phyloP scores from a whole-genome alignment of 1,140 invertebrate genomes.

The Luehdorfia chinensis region DNA sequence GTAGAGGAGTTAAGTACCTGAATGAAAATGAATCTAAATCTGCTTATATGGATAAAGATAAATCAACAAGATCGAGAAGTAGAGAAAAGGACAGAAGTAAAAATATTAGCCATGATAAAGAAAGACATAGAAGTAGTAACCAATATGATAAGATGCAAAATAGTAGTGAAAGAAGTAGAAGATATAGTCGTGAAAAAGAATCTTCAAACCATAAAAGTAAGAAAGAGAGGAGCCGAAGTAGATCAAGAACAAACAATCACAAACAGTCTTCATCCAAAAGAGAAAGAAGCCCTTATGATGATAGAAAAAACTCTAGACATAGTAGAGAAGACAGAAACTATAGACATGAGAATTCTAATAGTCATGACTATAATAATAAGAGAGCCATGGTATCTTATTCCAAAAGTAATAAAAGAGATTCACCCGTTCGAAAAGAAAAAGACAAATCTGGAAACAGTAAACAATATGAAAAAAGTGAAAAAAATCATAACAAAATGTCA shows the following conservation, averaged over 20 bases:
- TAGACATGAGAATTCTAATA: too few relatives aligned
- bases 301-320: constrained; percentile 20
- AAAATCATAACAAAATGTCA: constrained; percentile 1
- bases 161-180: constrained; percentile 22
- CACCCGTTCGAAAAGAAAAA: constrained; percentile 14
- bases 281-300: constrained; percentile 6
- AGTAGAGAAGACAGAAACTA: constrained; percentile 19
- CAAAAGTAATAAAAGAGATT: constrained; percentile 11
- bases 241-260: constrained; percentile 13
- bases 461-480: constrained; percentile 9
- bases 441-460: constrained; percentile 10
- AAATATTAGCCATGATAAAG: constrained; percentile 23
- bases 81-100: constrained; percentile 15
- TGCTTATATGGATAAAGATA: constrained; percentile 20
- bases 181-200: constrained; percentile 12
- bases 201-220: neutral
- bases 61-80: constrained; percentile 20
- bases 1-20: constrained; percentile 81
- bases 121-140: constrained; percentile 12
- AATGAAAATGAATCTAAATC: constrained; percentile 42
- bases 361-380: too few relatives aligned
- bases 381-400: too few relatives aligned
- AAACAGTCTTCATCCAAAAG: constrained; percentile 3
- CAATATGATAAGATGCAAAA: constrained; percentile 5
- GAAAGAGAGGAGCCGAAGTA: constrained; percentile 22